Evolutionary conservation across 2,888 invertebrate species (phyloP).

Genomic region (Thumatha senex): DNA sequence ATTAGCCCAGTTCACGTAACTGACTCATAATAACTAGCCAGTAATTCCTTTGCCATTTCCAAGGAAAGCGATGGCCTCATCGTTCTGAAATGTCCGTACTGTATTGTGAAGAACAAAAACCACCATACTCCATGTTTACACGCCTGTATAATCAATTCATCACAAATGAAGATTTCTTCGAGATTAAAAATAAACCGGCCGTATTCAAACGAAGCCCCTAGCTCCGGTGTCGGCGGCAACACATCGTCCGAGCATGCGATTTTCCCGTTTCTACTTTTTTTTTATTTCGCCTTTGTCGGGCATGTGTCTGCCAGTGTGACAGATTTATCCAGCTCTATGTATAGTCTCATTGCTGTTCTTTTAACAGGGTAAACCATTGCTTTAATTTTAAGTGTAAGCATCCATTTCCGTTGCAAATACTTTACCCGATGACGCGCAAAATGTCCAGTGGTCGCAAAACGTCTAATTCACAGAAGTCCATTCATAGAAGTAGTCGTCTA

Average conservation of each 20-base stretch:
- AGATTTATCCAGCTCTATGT: constrained; percentile 27
- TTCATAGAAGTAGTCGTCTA: not conserved
- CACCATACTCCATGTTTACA: constrained; percentile 11
- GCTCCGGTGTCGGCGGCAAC: constrained; percentile 19
- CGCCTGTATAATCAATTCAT: constrained; percentile 1
- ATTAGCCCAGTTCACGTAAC: no score
- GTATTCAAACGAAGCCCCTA: constrained; percentile 24
- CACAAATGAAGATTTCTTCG: constrained; percentile 31
- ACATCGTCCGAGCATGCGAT: constrained; percentile 26
- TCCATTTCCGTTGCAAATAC: constrained; percentile 10
- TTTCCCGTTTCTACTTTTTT: constrained; percentile 26
- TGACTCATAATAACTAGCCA: no score
- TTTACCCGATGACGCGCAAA: no score
- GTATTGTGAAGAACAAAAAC: no score
- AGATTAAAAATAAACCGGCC: constrained; percentile 37
- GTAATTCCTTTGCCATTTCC: no score
- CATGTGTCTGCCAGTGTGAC: constrained; percentile 24
- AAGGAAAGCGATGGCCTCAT: no score
- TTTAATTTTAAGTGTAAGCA: constrained; percentile 8
- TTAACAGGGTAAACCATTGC: constrained; percentile 8
- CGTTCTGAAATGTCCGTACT: no score
- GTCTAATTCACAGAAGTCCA: no score
- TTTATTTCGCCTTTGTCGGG: constrained; percentile 33
- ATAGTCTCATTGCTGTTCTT: constrained; percentile 11
- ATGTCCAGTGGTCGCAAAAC: no score